Conservation (phyloP, 2,888 invertebrate genomes). For the Acleris holmiana region DNA sequence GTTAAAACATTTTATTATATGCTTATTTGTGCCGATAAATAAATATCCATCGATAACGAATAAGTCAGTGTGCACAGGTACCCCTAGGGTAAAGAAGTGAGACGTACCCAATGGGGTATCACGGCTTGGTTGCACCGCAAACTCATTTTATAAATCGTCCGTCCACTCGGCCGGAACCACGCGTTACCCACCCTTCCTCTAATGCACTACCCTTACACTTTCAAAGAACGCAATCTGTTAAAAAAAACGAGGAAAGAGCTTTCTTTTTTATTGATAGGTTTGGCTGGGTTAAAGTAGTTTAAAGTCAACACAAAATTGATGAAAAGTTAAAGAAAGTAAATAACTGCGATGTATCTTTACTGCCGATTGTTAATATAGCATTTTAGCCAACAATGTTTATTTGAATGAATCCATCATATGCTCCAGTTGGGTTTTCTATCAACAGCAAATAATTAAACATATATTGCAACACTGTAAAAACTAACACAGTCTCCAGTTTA, state of each 20-base stretch:
- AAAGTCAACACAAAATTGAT: too few species aligned
- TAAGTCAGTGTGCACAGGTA: background rate
- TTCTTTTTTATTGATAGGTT: background rate
- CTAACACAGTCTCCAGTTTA: too few species aligned
- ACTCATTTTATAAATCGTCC: conserved; percentile 83
- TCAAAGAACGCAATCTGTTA: conserved; percentile 23
- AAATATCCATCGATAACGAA: conserved; percentile 14
- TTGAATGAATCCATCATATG: too few species aligned
- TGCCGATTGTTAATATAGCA: too few species aligned
- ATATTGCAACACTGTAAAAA: too few species aligned
- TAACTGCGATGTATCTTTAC: too few species aligned
- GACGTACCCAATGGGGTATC: conserved; percentile 84
- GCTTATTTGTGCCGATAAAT: background rate
- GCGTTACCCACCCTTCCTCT: conserved; percentile 71
- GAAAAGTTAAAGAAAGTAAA: too few species aligned
- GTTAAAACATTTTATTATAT: too few species aligned
- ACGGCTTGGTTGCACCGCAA: conserved; percentile 82
- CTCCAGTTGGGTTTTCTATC: too few species aligned
- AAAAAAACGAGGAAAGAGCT: conserved; percentile 10
- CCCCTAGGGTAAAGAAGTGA: conserved; percentile 70
- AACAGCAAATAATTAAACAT: too few species aligned
- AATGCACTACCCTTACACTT: conserved; percentile 58
- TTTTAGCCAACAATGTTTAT: too few species aligned
- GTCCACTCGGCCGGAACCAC: conserved; percentile 78
- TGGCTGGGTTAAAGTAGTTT: too few species aligned